A percentile compares a stretch with the other conserved stretches of the same genome.
Conservation (phyloP, 2,888 invertebrate genomes). For the Pherbina coryleti region DNA sequence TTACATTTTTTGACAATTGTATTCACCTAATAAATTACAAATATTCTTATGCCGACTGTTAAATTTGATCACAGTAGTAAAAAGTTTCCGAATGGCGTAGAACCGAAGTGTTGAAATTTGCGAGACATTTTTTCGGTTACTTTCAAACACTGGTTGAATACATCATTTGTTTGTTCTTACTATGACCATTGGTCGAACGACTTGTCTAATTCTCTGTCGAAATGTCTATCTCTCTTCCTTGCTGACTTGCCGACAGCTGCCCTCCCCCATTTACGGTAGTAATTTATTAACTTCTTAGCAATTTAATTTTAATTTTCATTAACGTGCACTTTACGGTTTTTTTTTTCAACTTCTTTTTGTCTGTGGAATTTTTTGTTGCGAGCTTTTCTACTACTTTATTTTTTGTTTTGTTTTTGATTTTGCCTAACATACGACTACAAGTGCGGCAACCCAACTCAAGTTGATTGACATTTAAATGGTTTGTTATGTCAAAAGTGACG, state of each 20-base stretch:
- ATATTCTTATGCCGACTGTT: too few relatives aligned
- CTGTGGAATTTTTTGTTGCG: background rate
- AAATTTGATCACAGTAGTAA: too few relatives aligned
- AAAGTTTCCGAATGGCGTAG: too few relatives aligned
- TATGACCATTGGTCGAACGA: background rate
- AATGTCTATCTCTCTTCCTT: background rate
- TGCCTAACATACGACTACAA: background rate
- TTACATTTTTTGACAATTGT: too few relatives aligned
- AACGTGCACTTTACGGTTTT: background rate
- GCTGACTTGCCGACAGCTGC: background rate
- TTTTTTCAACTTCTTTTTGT: background rate
- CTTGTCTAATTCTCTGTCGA: background rate
- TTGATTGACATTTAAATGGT: constrained; percentile 52
- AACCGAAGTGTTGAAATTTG: too few relatives aligned
- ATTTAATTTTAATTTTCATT: constrained; percentile 5
- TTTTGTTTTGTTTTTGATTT: constrained; percentile 24
- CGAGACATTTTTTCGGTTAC: too few relatives aligned
- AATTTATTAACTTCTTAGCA: background rate
- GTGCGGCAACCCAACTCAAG: constrained; percentile 23
- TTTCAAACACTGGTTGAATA: too few relatives aligned
- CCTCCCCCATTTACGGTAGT: background rate
- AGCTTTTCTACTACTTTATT: background rate
- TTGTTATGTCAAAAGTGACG: constrained; percentile 44
- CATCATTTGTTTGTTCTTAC: background rate
- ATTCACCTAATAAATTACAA: too few relatives aligned